Base-by-base conservation (phyloP, 2,113 vertebrate species). In the Oryzias celebensis region DNA sequence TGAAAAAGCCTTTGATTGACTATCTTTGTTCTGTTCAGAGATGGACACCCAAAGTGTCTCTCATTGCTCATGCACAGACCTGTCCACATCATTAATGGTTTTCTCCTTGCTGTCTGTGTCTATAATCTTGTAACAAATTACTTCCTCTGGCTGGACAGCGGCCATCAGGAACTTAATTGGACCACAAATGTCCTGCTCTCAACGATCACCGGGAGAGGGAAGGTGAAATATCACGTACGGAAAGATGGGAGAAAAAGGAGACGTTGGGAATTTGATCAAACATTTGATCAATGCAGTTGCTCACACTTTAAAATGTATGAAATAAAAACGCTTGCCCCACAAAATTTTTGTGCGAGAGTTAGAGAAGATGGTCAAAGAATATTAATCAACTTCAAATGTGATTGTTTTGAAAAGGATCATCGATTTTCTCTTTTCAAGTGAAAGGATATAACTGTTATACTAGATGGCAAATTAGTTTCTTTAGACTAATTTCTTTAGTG, bases 81-180 rank as follows among this genome's bases (percentile, higher is more conserved):
- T n/a, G 52, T 67, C 52, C 26, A 28, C 44, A 50, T 58, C 65
- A 73, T 80, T 73, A 75, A 68, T 26, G 42, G 23, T 52, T 53
- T 36, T 42, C 22, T 65, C 48, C 31, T 42, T 52, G 48, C 58
- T 28, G n/a, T 55, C 50, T 31, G 26, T 58, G 28, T 66, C 66
- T 57, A 55, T 73, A 65, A 77, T 75, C 76, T 62, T 31, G 23
- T 62, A 71, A 73, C 54, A 66, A 72, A 80, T 77, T 42, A 57
- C 54, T 60, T 62, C 51, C 58, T 57, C 20, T 0, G 48, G 58
- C 54, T 75, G 77, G 64, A 79, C 26, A 41, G 64, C 50, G 58
- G 67, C 77, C 75, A 71, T 54, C 62, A 67, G 55, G 45, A 13
- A 51, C 48, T 15, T 12, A 23, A 23, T 20, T 0, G 52, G 61